Evolutionary conservation across 2,797 vertebrate species (phyloP).

Genomic region (Odontamblyopus lacepedii): DNA sequence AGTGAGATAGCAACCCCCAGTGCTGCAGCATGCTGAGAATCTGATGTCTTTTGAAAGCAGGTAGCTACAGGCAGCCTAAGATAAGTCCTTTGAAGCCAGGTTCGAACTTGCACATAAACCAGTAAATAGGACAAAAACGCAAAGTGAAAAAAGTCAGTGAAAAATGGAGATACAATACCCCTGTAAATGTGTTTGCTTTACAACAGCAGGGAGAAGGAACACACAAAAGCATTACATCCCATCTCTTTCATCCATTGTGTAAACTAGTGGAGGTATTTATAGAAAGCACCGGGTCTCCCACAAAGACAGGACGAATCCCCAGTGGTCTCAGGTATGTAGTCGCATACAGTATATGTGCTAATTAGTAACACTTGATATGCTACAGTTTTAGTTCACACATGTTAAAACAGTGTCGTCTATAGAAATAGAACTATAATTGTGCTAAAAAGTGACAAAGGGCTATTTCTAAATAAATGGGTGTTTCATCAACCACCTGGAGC

Average conservation of each 20-base stretch:
- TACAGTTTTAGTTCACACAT: slow-evolving; percentile 5
- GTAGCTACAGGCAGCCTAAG: slow-evolving; percentile 45
- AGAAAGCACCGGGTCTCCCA: slow-evolving; percentile 9
- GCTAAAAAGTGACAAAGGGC: slow-evolving; percentile 45
- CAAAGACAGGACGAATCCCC: slow-evolving; percentile 1
- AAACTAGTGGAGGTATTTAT: slow-evolving; percentile 1
- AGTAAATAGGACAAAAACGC: slow-evolving; percentile 36
- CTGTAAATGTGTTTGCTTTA: slow-evolving; percentile 21
- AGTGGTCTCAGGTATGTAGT: slow-evolving; percentile 2
- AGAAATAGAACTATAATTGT: slow-evolving; percentile 13
- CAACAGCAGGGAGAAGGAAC: neutral
- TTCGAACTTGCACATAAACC: slow-evolving; percentile 42
- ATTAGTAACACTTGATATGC: slow-evolving; percentile 25
- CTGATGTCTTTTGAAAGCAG: slow-evolving; percentile 31
- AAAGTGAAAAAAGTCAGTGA: slow-evolving; percentile 28
- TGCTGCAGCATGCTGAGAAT: neutral
- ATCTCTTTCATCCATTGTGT: neutral
- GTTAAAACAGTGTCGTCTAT: slow-evolving; percentile 36
- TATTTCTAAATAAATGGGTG: slow-evolving; percentile 49
- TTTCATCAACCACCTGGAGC: slow-evolving; percentile 61
- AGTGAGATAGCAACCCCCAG: neutral
- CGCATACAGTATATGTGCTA: neutral
- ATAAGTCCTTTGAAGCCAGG: slow-evolving; percentile 50
- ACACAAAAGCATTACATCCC: neutral
- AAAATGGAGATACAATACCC: slow-evolving; percentile 24